phyloP scores from a whole-genome alignment of 1,140 invertebrate genomes.

The Chironomus striatipennis region DNA sequence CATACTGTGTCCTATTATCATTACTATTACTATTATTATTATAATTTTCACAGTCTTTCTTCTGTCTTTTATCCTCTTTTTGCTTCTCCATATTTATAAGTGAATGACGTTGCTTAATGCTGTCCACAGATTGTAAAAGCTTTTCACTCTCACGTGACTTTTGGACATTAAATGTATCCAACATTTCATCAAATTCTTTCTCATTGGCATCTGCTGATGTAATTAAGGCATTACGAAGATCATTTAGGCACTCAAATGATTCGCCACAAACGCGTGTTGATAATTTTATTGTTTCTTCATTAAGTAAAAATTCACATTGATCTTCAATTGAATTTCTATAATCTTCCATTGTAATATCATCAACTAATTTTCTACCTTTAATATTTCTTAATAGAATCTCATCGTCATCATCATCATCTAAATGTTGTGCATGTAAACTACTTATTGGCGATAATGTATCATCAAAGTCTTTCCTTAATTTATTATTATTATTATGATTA shows the following conservation, averaged over 20 bases:
- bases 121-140: slow-evolving; percentile 37
- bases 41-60: slow-evolving; percentile 23
- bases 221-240: background rate
- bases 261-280: background rate
- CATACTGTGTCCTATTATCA: slow-evolving; percentile 22
- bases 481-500: background rate
- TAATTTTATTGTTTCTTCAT: slow-evolving; percentile 16
- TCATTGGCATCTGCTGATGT: slow-evolving; percentile 29
- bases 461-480: background rate
- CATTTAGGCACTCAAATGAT: background rate
- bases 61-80: slow-evolving; percentile 26
- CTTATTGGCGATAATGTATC: background rate
- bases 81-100: slow-evolving; percentile 12
- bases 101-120: slow-evolving; percentile 33
- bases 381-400: background rate
- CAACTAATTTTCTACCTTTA: background rate
- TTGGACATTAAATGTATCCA: slow-evolving; percentile 33
- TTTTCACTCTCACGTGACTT: slow-evolving; percentile 33
- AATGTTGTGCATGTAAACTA: background rate
- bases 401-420: slow-evolving; percentile 5
- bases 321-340: background rate
- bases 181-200: slow-evolving; percentile 38
- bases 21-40: too few relatives aligned
- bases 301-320: slow-evolving; percentile 1
- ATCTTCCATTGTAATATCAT: background rate